Percentiles rank a stretch among this genome's conserved stretches.
Conservation (phyloP, 2,113 vertebrate genomes). For the Cavia aperea region DNA sequence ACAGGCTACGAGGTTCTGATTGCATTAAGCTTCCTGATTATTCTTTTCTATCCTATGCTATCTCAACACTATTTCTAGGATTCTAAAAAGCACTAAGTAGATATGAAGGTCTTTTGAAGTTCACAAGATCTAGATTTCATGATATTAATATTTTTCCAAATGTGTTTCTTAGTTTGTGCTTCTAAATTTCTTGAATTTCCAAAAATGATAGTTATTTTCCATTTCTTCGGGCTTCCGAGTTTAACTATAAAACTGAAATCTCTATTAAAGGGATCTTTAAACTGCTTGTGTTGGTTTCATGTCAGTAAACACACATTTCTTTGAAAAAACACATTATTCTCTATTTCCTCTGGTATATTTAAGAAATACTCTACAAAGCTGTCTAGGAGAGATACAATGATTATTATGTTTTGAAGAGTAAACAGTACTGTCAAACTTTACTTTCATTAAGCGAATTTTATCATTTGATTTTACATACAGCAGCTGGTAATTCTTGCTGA, state of each 20-base stretch:
- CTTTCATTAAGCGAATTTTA: conserved; percentile 59
- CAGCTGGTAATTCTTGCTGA: conserved; percentile 56
- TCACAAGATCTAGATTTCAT: conserved; percentile 63
- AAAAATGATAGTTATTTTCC: conserved; percentile 49
- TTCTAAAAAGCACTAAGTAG: conserved; percentile 46
- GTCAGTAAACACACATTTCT: not conserved
- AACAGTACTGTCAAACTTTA: conserved; percentile 49
- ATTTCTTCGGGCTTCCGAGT: conserved; percentile 35
- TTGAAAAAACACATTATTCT: not conserved
- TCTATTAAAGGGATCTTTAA: conserved; percentile 34
- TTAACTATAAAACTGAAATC: conserved; percentile 41
- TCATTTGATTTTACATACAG: conserved; percentile 51
- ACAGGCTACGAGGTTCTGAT: conserved; percentile 67
- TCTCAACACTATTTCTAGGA: conserved; percentile 58
- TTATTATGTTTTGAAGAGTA: conserved; percentile 56
- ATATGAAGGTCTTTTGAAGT: conserved; percentile 66
- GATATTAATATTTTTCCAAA: conserved; percentile 63
- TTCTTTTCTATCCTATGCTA: conserved; percentile 70
- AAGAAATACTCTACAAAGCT: conserved; percentile 19
- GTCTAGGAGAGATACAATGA: conserved; percentile 55
- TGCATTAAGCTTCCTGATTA: conserved; percentile 75
- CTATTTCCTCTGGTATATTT: conserved; percentile 15
- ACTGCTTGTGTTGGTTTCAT: conserved; percentile 37
- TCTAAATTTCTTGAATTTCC: conserved; percentile 55
- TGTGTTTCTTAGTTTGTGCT: conserved; percentile 29